Evolutionary conservation across 2,113 vertebrate species (phyloP), one percentile per base, ranked within the genome.

Genomic region (Siniperca chuatsi): DNA sequence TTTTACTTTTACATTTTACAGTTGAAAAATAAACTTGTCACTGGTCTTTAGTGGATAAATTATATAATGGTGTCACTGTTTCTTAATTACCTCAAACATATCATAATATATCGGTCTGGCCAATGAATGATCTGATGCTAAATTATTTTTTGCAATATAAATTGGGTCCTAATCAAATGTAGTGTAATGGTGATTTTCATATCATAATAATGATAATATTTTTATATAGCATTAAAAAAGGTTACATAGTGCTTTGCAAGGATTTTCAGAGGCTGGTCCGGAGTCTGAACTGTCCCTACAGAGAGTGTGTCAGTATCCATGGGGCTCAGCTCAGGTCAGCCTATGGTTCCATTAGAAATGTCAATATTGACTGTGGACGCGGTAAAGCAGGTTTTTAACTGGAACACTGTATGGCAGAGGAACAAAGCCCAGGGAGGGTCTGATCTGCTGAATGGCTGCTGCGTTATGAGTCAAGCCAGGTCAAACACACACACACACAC

Each of bases 311-410:
- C 70, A n/a, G 64, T 60, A 55, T 16, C 54, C 15, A 8, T 44
- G 62, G 52, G 60, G n/a, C n/a, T n/a, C n/a, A 44, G 71, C 46
- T 73, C 60, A n/a, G 68, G 8, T 40, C 68, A 8, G 50, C 8
- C 69, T 57, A 3, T 50, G 48, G 1, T 89, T 92, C 85, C 87
- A 87, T 86, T 72, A 88, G 68, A 69, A 44, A 60, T 0, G 66
- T 90, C 91, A 95, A 93, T 89, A 92, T 87, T 91, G 93, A 96
- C 92, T 93, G 85, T 94, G 88, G 67, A 91, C 1, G 77, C 48
- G 29, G 71, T 21, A 70, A 64, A 70, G 78, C 55, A 75, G 77
- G 71, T 50, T 88, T 81, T 71, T 78, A 72, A 81, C 35, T 80
- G 58, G 46, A 54, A 44, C 78, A 11, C 46, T 55, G 68, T 73